Percentiles rank a stretch among this genome's conserved stretches.
Evolutionary conservation across 2,797 vertebrate species (phyloP).

Genomic region (Euphonia xanthogaster): DNA sequence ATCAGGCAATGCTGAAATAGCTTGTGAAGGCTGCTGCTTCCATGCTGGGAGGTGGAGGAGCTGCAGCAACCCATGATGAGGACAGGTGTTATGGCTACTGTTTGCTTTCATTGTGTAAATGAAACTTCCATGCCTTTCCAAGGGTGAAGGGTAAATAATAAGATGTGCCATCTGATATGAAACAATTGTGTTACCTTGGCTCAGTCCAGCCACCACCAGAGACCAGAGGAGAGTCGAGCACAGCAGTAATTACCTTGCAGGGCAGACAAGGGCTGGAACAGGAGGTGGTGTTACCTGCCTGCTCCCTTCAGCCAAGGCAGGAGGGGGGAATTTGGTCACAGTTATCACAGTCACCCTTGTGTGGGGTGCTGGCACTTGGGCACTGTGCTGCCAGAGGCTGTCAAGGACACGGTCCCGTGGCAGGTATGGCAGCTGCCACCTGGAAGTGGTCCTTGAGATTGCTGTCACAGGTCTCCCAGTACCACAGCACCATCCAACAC

Average conservation of each 20-base stretch:
- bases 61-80: not conserved
- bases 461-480: rapidly evolving
- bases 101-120: not conserved
- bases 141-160: not conserved
- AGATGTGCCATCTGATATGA: not conserved
- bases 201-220: not conserved
- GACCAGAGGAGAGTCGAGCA: not conserved
- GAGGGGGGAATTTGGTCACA: not conserved
- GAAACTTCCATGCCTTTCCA: not conserved
- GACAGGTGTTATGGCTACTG: not conserved
- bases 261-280: not conserved
- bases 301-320: not conserved
- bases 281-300: not conserved
- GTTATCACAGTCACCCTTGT: not conserved
- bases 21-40: not conserved
- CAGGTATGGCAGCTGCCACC: not conserved
- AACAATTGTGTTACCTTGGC: not conserved
- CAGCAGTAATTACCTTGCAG: not conserved
- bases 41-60: not conserved
- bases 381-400: not conserved
- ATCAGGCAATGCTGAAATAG: not conserved
- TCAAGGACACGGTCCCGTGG: not conserved
- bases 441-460: not conserved
- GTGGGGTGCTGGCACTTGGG: rapidly evolving
- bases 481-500: not conserved